A percentile compares a stretch with the other conserved stretches of the same genome.
Conservation (phyloP, 2,888 invertebrate genomes). For the Marasmarcha lunaedactyla region DNA sequence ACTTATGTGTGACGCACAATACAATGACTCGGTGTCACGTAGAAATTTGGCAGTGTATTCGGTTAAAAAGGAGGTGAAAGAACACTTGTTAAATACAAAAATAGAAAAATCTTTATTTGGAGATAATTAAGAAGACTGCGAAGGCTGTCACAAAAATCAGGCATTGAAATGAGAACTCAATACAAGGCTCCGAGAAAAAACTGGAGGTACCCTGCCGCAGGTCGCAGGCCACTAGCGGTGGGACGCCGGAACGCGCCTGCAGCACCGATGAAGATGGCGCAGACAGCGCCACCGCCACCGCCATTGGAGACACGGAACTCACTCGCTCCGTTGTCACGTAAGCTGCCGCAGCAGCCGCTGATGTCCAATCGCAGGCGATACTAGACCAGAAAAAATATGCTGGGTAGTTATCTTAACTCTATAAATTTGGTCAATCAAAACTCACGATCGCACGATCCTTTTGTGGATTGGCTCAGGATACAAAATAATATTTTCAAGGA, state of each 20-base stretch:
- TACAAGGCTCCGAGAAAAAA: background rate
- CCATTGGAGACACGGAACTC: too few relatives aligned
- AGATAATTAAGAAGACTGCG: too few relatives aligned
- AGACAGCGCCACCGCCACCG: background rate
- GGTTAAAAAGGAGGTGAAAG: too few relatives aligned
- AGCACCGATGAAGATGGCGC: background rate
- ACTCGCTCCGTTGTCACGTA: background rate
- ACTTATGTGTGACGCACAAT: too few relatives aligned
- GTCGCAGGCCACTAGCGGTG: too few relatives aligned
- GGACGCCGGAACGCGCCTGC: too few relatives aligned
- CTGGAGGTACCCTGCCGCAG: background rate
- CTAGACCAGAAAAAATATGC: background rate
- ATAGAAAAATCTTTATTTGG: too few relatives aligned
- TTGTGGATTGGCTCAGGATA: too few relatives aligned
- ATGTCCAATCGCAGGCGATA: background rate
- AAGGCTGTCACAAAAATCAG: background rate
- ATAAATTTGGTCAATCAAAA: background rate
- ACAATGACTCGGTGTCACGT: too few relatives aligned
- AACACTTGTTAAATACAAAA: too few relatives aligned
- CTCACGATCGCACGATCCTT: background rate
- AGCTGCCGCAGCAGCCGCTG: background rate
- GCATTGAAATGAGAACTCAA: background rate
- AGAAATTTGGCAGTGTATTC: too few relatives aligned
- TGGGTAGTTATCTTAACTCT: background rate
- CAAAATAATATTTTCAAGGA: too few relatives aligned